A percentile compares a stretch with the other conserved stretches of the same genome.
phyloP scores from a whole-genome alignment of 2,888 invertebrate genomes.

The Epirrita christyi region DNA sequence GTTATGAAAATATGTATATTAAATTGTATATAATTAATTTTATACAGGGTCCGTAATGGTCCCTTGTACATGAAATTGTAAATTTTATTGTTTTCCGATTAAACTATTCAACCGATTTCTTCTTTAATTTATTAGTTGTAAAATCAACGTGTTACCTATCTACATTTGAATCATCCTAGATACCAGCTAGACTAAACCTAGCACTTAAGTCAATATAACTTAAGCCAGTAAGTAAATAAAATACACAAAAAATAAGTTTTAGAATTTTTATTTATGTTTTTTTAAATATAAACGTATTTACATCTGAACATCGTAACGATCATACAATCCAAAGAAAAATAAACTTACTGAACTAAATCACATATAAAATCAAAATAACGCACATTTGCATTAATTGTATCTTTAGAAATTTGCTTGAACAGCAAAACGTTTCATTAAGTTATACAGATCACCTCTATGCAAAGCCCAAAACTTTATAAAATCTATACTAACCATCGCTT shows the following conservation, averaged over 20 bases:
- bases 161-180: background rate
- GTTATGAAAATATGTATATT: slow-evolving; percentile 43
- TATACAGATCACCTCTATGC: slow-evolving; percentile 32
- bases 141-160: too few relatives aligned
- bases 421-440: slow-evolving; percentile 21
- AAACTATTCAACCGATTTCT: slow-evolving; percentile 46
- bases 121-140: slow-evolving; percentile 23
- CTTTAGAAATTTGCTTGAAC: slow-evolving; percentile 61
- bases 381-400: slow-evolving; percentile 46
- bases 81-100: slow-evolving; percentile 73
- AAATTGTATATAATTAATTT: slow-evolving; percentile 35
- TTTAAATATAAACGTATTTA: slow-evolving; percentile 60
- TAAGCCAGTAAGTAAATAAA: slow-evolving; percentile 19
- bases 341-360: slow-evolving; percentile 59
- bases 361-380: slow-evolving; percentile 69
- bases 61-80: slow-evolving; percentile 70
- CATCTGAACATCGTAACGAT: slow-evolving; percentile 65
- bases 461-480: slow-evolving; percentile 26
- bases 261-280: slow-evolving; percentile 70
- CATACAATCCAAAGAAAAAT: slow-evolving; percentile 65
- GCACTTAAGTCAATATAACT: background rate
- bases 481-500: slow-evolving; percentile 38
- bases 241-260: slow-evolving; percentile 48
- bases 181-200: background rate
- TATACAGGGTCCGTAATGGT: slow-evolving; percentile 41